Evolutionary conservation across 92 coral and sea anemone genomes (phyloP), one percentile per base, ranked within the genome.

Genomic region (Paragorgia papillata): DNA sequence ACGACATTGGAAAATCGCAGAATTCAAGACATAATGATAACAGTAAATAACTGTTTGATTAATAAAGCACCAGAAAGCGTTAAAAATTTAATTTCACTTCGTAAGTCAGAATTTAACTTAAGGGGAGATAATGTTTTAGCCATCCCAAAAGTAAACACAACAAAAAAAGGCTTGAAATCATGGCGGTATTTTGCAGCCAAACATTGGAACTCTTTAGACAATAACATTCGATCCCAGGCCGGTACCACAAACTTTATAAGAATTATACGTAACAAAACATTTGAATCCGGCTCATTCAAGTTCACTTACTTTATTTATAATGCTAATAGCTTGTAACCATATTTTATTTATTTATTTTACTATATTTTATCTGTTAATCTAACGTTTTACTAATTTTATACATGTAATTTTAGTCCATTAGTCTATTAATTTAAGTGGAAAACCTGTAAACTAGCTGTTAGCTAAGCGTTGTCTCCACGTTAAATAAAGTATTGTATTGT

Each of bases 11-110:
- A 58, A 60, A 58, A 57, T 24, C 82, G 75, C 15, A 54, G 73
- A 18, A 74, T 62, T 18, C 75, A 82, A 59, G 85, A 81, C 30
- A 81, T 81, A 81, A n/a, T 81, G 15, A 27, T 81, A 50, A 71
- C 62, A 26, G 61, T 73, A 28, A 73, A 81, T 19, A 59, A 41
- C 14, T 70, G 85, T 21, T 81, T 70, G 14, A 81, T 57, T 62
- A 74, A 56, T 5, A 73, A 34, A 39, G 73, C 81, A 19, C 81
- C 81, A 18, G 26, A 62, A 25, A 25, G 49, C 27, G 51, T 61
- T n/a, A n/a, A n/a, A n/a, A 27, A 50, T 30, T 31, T 79, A n/a
- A 18, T 64, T 10, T 59, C 31, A 24, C 34, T 22, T 17, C 63
- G 75, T 41, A 31, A 53, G 34, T 39, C 21, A 17, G 43, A 63